phyloP scores from a whole-genome alignment of 2,797 vertebrate species.

The Sebastes baramenuke region DNA sequence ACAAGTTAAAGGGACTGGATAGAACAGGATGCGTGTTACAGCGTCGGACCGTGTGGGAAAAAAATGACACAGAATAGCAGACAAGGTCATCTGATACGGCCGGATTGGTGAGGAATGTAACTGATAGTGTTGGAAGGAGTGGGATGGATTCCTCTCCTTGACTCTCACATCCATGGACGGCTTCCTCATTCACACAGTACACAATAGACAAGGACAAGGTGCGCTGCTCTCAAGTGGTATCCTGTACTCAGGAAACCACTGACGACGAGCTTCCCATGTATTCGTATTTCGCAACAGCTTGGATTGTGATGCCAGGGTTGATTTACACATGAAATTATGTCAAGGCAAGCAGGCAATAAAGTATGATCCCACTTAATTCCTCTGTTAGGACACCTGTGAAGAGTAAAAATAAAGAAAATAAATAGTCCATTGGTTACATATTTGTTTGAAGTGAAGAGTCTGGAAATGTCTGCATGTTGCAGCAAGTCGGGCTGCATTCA shows the following conservation, averaged over 20 bases:
- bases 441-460: constrained; percentile 17
- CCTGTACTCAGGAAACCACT: constrained; percentile 69
- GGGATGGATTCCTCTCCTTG: constrained; percentile 62
- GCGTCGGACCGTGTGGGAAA: constrained; percentile 70
- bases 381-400: constrained; percentile 6
- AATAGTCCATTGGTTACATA: background rate
- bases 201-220: constrained; percentile 74
- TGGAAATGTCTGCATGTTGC: constrained; percentile 46
- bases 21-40: constrained; percentile 42
- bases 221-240: constrained; percentile 50
- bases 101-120: constrained; percentile 73
- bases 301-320: constrained; percentile 8
- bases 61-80: constrained; percentile 65
- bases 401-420: constrained; percentile 1
- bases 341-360: background rate
- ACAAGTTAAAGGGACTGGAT: constrained; percentile 10
- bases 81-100: constrained; percentile 70
- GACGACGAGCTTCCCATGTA: constrained; percentile 66
- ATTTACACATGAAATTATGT: constrained; percentile 13
- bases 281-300: constrained; percentile 50
- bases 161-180: constrained; percentile 65
- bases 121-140: constrained; percentile 70
- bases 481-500: constrained; percentile 32
- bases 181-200: constrained; percentile 70
- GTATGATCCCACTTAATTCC: constrained; percentile 3